phyloP scores from a whole-genome alignment of 1,140 invertebrate genomes.

The Linepithema humile region DNA sequence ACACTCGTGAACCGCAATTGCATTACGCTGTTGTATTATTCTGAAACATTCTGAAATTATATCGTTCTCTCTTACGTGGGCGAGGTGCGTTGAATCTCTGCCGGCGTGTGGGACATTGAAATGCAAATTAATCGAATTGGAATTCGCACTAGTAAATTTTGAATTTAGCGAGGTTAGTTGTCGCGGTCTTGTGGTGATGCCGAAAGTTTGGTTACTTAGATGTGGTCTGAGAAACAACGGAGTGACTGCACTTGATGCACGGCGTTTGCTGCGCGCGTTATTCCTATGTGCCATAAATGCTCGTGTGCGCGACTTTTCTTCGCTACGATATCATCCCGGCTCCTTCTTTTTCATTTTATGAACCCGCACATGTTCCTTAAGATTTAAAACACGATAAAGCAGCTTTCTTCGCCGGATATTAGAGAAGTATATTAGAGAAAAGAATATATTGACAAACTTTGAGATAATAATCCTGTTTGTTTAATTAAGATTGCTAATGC shows the following conservation, averaged over 20 bases:
- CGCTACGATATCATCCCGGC: background rate
- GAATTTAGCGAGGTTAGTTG: constrained; percentile 65
- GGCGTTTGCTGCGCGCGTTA: background rate
- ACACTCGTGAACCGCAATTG: background rate
- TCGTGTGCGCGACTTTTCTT: background rate
- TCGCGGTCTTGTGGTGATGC: constrained; percentile 27
- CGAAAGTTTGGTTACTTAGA: constrained; percentile 64
- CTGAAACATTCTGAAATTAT: background rate
- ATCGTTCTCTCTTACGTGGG: constrained; percentile 29
- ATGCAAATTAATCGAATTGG: background rate
- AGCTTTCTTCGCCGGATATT: too few relatives aligned
- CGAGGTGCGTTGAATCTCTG: background rate
- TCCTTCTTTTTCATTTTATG: background rate
- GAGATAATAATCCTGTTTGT: constrained; percentile 25
- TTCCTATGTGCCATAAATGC: background rate
- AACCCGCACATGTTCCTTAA: background rate
- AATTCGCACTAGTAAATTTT: constrained; percentile 47
- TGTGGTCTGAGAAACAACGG: constrained; percentile 5
- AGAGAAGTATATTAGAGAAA: too few relatives aligned
- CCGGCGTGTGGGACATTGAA: background rate
- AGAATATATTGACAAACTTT: constrained; percentile 49
- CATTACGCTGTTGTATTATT: background rate
- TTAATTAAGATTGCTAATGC: constrained; percentile 49
- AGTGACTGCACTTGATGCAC: background rate
- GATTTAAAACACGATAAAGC: too few relatives aligned